Base-by-base conservation (phyloP, 1,140 invertebrate species). In the Phymastichus coffea region DNA sequence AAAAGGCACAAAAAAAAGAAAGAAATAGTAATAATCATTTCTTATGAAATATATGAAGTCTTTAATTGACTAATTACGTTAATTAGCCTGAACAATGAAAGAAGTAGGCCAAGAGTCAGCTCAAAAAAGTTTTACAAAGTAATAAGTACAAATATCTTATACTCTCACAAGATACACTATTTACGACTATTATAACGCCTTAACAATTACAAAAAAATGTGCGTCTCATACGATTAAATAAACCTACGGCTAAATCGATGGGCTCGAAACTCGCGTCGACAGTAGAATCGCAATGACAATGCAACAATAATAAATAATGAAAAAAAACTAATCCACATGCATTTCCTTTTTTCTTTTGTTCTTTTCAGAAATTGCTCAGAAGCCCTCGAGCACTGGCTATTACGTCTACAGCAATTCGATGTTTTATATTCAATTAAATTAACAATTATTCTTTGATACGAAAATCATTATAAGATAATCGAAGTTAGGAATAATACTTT, bases 401-500 rank as follows among this genome's bases (percentile, higher is more conserved):
- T n/a, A n/a, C n/a, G n/a, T n/a, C n/a, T n/a, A n/a, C n/a, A n/a
- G n/a, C n/a, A n/a, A n/a, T n/a, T n/a, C n/a, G n/a, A n/a, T n/a
- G n/a, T n/a, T n/a, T n/a, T n/a, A n/a, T n/a, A 23, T 40, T 17
- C 22, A 54, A 54, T 47, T 61, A 61, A 40, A 40, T 40, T 12
- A 40, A n/a, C n/a, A 56, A 57, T 62, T 57, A 62, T 52, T 57
- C 60, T 62, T 62, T 57, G 54, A 62, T 57, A 57, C 35, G 43
- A n/a, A n/a, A n/a, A n/a, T n/a, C n/a, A n/a, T n/a, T n/a, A n/a
- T n/a, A n/a, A n/a, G n/a, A n/a, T n/a, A n/a, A n/a, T n/a, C 17
- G 26, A 61, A 41, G 44, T 55, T 60, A n/a, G n/a, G 10, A 52
- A 56, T 56, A 61, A 55, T 62, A 62, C 47, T 62, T 44, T 30